phyloP scores from a whole-genome alignment of 2,888 invertebrate genomes.

The Drosophila buzzatii region DNA sequence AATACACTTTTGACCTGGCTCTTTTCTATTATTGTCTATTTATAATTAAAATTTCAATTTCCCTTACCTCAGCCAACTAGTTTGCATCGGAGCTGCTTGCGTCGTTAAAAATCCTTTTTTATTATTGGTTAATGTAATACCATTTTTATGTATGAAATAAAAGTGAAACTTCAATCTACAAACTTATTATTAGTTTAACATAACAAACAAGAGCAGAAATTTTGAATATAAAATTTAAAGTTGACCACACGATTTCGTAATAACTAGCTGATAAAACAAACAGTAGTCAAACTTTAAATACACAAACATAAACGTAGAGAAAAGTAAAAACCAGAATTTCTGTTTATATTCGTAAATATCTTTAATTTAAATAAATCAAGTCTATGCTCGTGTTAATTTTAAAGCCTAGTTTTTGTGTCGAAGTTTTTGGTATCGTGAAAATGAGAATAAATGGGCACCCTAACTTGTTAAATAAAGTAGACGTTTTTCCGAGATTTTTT shows the following conservation, averaged over 20 bases:
- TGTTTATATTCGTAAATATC: slow-evolving; percentile 73
- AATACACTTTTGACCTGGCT: slow-evolving; percentile 20
- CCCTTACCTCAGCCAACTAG: slow-evolving; percentile 18
- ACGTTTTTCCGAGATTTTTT: too few species aligned
- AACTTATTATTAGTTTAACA: slow-evolving; percentile 35
- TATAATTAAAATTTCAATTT: slow-evolving; percentile 28
- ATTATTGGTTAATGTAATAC: slow-evolving; percentile 39
- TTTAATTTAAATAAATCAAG: slow-evolving; percentile 60
- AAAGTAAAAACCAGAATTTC: slow-evolving; percentile 53
- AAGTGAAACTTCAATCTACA: slow-evolving; percentile 36
- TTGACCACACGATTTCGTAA: slow-evolving; percentile 36
- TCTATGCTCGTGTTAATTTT: not conserved
- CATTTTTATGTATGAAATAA: slow-evolving; percentile 46
- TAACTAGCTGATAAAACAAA: slow-evolving; percentile 55
- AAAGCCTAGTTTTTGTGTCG: not conserved
- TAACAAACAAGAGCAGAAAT: slow-evolving; percentile 21
- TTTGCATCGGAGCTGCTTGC: slow-evolving; percentile 31
- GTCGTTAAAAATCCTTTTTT: slow-evolving; percentile 35
- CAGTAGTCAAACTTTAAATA: slow-evolving; percentile 69
- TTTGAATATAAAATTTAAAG: not conserved
- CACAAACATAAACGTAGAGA: slow-evolving; percentile 42
- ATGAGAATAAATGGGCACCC: not conserved
- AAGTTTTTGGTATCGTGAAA: not conserved
- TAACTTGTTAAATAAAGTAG: not conserved
- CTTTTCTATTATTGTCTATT: slow-evolving; percentile 32